A percentile compares a stretch with the other conserved stretches of the same genome.
phyloP scores from a whole-genome alignment of 2,113 vertebrate species.

The Sylvilagus bachmani region DNA sequence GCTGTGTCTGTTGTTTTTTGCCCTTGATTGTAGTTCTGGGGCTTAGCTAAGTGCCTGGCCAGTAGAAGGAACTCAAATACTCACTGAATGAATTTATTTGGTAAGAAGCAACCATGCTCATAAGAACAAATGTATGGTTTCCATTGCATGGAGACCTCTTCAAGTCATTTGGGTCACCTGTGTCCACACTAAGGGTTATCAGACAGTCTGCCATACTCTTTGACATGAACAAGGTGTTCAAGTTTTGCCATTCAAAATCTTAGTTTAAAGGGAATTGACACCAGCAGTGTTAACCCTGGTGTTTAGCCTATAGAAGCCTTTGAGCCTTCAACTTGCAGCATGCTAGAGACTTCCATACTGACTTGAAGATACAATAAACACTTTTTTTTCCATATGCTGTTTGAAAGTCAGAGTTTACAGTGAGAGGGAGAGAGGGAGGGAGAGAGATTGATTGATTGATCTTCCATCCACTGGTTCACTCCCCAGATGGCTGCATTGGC shows the following conservation, averaged over 20 bases:
- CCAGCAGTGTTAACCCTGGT: background rate
- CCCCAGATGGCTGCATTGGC: no score
- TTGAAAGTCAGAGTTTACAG: no score
- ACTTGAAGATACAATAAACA: background rate
- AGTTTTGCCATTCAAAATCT: background rate
- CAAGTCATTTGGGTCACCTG: background rate
- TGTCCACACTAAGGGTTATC: background rate
- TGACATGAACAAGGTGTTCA: background rate
- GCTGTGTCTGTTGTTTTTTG: background rate
- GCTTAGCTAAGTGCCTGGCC: background rate
- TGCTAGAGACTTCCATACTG: background rate
- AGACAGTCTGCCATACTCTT: background rate
- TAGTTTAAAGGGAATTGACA: background rate
- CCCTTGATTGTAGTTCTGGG: background rate
- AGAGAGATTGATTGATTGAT: no score
- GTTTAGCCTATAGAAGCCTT: background rate
- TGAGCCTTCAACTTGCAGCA: background rate
- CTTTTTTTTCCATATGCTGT: background rate
- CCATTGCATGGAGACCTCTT: background rate
- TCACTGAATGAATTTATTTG: background rate
- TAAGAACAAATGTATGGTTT: slow-evolving; percentile 28
- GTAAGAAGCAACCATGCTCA: background rate
- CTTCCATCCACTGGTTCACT: no score
- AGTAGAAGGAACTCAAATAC: background rate
- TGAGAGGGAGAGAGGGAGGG: no score